phyloP scores from a whole-genome alignment of 2,797 vertebrate genomes.

The Erithacus rubecula region DNA sequence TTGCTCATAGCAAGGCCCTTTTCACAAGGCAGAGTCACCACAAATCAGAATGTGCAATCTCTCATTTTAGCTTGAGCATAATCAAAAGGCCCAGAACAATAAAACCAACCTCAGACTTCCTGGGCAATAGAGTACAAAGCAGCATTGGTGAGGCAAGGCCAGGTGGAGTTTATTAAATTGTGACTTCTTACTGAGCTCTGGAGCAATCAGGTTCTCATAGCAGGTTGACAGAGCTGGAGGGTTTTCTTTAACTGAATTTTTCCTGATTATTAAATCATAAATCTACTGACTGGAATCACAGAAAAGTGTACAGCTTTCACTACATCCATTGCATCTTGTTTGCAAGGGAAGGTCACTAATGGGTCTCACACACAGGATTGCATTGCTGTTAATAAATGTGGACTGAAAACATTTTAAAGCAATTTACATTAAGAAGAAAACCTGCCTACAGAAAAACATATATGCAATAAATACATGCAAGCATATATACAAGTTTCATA shows the following conservation, averaged over 20 bases:
- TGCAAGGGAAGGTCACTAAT: neutral
- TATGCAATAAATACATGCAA: neutral
- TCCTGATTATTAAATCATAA: slow-evolving; percentile 31
- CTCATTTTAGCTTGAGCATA: neutral
- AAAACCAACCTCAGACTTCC: neutral
- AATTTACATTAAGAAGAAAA: neutral
- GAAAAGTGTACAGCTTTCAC: neutral
- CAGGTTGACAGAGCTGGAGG: neutral
- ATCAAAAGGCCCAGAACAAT: neutral
- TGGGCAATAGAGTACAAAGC: neutral
- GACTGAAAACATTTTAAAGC: neutral
- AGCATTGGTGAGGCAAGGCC: neutral
- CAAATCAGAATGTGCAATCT: neutral
- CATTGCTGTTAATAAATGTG: neutral
- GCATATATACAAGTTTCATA: neutral
- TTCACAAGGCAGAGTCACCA: neutral
- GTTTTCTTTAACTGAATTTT: neutral
- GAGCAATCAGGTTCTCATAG: neutral
- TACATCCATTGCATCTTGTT: neutral
- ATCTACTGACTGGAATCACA: neutral
- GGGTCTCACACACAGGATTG: neutral
- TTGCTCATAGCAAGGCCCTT: neutral
- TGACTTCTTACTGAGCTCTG: neutral
- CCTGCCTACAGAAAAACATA: neutral
- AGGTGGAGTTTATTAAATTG: slow-evolving; percentile 34